These are phyloP conservation scores for Distichodus sexfasciatus DNA, from an alignment of 2,797 vertebrate genomes.

Conservation along the genomic window DNA sequence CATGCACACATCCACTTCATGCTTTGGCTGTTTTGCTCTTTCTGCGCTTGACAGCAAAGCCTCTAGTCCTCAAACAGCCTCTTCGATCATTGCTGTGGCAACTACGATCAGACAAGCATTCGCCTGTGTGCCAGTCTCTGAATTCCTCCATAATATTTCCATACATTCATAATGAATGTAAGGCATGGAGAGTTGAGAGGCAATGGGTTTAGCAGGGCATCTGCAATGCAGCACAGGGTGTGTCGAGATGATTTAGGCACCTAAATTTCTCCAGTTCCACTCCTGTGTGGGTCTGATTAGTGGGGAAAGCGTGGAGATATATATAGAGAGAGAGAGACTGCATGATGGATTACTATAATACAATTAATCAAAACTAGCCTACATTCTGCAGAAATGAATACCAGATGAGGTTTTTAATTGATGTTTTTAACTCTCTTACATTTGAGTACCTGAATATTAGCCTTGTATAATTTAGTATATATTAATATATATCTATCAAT, in stretches of 20 bases:
- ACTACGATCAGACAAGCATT: constrained; percentile 20
- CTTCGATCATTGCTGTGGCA: constrained; percentile 16
- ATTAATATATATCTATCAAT: too few species aligned
- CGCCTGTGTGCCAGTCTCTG: not conserved
- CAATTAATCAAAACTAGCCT: constrained; percentile 20
- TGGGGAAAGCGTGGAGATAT: not conserved
- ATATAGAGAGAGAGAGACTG: not conserved
- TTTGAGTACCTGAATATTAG: too few species aligned
- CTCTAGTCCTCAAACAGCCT: constrained; percentile 12
- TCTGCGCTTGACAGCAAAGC: not conserved
- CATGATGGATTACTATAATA: constrained; percentile 31
- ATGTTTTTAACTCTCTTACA: too few species aligned
- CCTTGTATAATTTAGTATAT: too few species aligned
- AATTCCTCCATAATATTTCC: constrained; percentile 19
- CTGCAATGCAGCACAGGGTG: constrained; percentile 71
- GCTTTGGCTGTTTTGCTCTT: not conserved
- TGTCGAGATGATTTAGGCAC: constrained; percentile 34
- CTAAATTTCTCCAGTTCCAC: constrained; percentile 19
- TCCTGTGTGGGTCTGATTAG: not conserved
- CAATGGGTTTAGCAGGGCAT: constrained; percentile 49
- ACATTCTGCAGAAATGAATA: constrained; percentile 2
- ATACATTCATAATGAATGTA: constrained; percentile 54
- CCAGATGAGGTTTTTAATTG: too few species aligned
- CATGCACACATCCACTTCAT: too few species aligned
- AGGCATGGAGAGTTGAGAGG: constrained; percentile 32